Base-by-base conservation (phyloP, 2,797 vertebrate species). In the Chaetodon trifasciatus region DNA sequence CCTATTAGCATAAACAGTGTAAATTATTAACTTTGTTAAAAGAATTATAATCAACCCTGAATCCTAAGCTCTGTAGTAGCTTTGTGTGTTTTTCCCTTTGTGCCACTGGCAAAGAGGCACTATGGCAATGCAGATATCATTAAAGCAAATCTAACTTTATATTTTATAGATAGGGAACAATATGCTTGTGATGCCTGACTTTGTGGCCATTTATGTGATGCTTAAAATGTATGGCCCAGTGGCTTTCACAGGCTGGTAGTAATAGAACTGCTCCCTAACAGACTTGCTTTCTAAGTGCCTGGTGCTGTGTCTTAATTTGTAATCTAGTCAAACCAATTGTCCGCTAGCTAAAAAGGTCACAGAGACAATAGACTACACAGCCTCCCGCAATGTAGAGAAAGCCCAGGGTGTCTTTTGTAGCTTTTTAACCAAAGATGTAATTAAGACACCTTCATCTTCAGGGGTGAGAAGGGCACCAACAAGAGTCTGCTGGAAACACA, bases 1-100 rank as follows among this genome's bases (percentile, higher is more conserved):
- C 76, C 84, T 90, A 94, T 95, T 95, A 92, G 91, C 92, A 92
- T 93, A 94, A 89, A 91, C 87, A 88, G 55, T 88, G 87, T 95
- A 86, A 96, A 95, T 95, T 94, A 95, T 95, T 94, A 93, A 94
- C 87, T 94, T 93, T 90, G 87, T 90, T 89, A 88, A 93, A 92
- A 93, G 87, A 94, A 94, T 93, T 88, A 92, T 93, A 91, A 93
- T 90, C 76, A 56, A 53, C 68, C 57, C 78, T 78, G 89, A 91
- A 87, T 91, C 79, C 83, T 83, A 42, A 42, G 60, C 60, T 67
- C 82, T 61, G 79, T 79, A 47, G 79, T 37, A 37, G 75, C 79
- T 83, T 67, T 92, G 77, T 86, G 86, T 89, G 76, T 91, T 78
- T 89, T 89, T 89, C 71, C 50, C 58, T 89, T 91, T 86, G 70